phyloP scores from a whole-genome alignment of 1,140 invertebrate genomes.

The Lepidurus arcticus region DNA sequence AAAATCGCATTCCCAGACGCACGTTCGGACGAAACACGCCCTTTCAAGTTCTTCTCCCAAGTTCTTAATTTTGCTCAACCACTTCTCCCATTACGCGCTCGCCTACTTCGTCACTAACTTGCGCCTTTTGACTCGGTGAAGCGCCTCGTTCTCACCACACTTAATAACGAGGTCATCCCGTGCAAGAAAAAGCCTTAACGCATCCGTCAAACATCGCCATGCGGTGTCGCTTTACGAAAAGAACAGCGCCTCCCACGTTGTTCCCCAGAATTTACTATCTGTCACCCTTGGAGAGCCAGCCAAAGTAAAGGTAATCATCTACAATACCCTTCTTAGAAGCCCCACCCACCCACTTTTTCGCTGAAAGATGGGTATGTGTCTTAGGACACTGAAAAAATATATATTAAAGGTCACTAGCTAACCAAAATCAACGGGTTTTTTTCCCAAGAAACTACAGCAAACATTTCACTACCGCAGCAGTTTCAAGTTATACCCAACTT shows the following conservation, averaged over 20 bases:
- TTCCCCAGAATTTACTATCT: not conserved
- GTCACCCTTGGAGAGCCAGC: not conserved
- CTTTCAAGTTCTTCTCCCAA: not conserved
- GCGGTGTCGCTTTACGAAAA: not conserved
- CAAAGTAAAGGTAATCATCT: not conserved
- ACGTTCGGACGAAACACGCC: not conserved
- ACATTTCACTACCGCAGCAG: no score
- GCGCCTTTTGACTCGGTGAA: not conserved
- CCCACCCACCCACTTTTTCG: not conserved
- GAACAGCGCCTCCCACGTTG: slow-evolving; percentile 1
- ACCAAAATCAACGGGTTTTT: no score
- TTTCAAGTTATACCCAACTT: no score
- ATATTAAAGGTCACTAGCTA: no score
- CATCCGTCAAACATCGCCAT: not conserved
- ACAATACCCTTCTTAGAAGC: not conserved
- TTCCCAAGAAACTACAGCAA: no score
- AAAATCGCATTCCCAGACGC: slow-evolving; percentile 14
- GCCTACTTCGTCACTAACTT: not conserved
- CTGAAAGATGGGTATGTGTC: not conserved
- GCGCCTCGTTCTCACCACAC: not conserved
- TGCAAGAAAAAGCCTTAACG: not conserved
- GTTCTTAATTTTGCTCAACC: not conserved
- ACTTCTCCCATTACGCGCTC: not conserved
- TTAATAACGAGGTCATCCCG: slow-evolving; percentile 7
- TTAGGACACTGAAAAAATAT: no score